Conservation (phyloP, 2,797 vertebrate species). For the Tokudaia tokunoshimensis region DNA sequence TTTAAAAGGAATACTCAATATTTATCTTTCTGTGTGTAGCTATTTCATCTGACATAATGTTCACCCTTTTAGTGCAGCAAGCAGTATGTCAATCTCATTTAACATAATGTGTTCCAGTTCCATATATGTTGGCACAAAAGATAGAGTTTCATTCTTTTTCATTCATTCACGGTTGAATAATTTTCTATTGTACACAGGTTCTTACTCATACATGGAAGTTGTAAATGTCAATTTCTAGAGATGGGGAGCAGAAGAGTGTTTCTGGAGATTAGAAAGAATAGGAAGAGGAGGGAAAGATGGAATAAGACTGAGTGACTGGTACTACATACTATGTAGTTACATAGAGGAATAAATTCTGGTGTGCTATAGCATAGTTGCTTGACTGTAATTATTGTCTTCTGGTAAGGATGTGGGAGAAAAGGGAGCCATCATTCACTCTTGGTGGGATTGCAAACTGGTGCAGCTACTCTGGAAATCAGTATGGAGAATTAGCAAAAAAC, state of each 20-base stretch:
- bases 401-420: background rate
- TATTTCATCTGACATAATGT: slow-evolving; percentile 8
- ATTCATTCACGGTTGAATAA: background rate
- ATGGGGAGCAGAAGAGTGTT: background rate
- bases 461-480: background rate
- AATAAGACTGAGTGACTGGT: background rate
- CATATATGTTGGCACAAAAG: background rate
- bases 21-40: background rate
- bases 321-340: background rate
- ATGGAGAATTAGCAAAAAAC: background rate
- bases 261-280: background rate
- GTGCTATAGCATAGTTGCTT: background rate
- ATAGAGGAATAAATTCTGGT: background rate
- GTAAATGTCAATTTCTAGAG: background rate
- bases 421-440: background rate
- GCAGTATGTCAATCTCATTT: background rate
- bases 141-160: background rate
- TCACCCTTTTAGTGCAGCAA: background rate
- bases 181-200: background rate
- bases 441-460: no score
- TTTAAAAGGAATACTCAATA: slow-evolving; percentile 1
- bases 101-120: background rate
- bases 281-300: background rate
- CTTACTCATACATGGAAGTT: background rate
- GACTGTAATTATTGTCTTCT: background rate